Evolutionary conservation across 2,888 invertebrate species (phyloP), one percentile per base, ranked within the genome.

Genomic region (Pasiphila rectangulata): DNA sequence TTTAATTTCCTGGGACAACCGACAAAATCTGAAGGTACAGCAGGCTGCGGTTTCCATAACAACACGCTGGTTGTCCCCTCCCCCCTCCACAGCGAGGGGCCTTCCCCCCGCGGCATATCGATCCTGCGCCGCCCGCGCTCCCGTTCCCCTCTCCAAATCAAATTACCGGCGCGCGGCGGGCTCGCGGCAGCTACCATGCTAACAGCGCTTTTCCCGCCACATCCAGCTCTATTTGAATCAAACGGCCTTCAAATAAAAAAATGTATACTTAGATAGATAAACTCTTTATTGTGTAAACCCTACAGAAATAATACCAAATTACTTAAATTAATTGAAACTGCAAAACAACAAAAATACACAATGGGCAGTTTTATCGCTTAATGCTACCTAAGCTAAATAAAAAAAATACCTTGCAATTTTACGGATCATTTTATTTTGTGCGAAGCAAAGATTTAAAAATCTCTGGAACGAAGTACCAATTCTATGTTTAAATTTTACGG

Each of bases 1-100:
- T 86, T 86, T 84, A 83, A 85, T 85, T 84, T 79, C 78, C 75
- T 78, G 75, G 82, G 79, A 84, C 79, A 79, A 72, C 79, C 75
- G 76, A 77, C 80, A 69, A 85, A 87, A 86, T 87, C 86, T 84
- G 84, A 74, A 82, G 75, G 81, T 82, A 76, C 79, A 81, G 79
- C 79, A 19, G 51, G 46, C 51, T 80, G 73, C 79, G 83, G 86
- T 86, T 86, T 76, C 86, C 84, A 86, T 85, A 79, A 83, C 86
- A 83, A 87, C 87, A 79, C 79, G 82, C 81, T 66, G 80, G 76
- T 71, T 75, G 73, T 71, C 61, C 57, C 57, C 66, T 65, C 64
- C 50, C 57, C 59, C 51, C 61, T 34, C 49, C 53, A 46, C 54
- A 51, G 44, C 49, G 56, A 54, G 40, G 45, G 49, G 45, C 30